Conservation (phyloP, 2,888 invertebrate genomes). For the Bellardia pandia region DNA sequence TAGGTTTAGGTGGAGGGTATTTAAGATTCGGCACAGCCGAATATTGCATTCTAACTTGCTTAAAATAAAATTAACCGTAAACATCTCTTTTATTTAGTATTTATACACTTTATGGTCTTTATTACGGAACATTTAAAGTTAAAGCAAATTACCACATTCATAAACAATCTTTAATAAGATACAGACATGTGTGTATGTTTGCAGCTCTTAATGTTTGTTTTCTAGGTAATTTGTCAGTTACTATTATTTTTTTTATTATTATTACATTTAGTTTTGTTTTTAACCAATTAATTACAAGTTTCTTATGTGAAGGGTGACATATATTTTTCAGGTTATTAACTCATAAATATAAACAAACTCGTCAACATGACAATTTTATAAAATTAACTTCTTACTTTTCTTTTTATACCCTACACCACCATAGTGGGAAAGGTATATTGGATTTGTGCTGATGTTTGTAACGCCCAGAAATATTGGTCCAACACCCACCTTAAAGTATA, state of each 20-base stretch:
- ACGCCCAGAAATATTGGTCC: too few relatives aligned
- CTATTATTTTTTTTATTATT: conserved; percentile 8
- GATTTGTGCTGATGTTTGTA: too few relatives aligned
- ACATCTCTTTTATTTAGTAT: not conserved
- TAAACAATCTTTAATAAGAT: not conserved
- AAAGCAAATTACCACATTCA: conserved; percentile 5
- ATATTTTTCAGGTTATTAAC: conserved; percentile 81
- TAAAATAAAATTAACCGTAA: not conserved
- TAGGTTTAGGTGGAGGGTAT: too few relatives aligned
- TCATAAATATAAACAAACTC: conserved; percentile 72
- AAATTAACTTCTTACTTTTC: not conserved
- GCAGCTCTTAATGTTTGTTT: not conserved
- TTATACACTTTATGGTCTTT: conserved; percentile 11
- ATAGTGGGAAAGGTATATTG: too few relatives aligned
- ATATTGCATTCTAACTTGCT: too few relatives aligned
- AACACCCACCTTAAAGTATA: too few relatives aligned
- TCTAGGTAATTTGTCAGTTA: not conserved
- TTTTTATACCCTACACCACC: not conserved
- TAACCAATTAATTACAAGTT: conserved; percentile 35
- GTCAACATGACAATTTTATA: conserved; percentile 73
- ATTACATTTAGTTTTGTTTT: not conserved
- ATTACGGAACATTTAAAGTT: conserved; percentile 17
- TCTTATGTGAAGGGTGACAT: conserved; percentile 75
- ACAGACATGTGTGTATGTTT: not conserved
- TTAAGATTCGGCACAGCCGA: too few relatives aligned